Conservation (phyloP, 2,113 vertebrate species). For the Rhabdomys dilectus region DNA sequence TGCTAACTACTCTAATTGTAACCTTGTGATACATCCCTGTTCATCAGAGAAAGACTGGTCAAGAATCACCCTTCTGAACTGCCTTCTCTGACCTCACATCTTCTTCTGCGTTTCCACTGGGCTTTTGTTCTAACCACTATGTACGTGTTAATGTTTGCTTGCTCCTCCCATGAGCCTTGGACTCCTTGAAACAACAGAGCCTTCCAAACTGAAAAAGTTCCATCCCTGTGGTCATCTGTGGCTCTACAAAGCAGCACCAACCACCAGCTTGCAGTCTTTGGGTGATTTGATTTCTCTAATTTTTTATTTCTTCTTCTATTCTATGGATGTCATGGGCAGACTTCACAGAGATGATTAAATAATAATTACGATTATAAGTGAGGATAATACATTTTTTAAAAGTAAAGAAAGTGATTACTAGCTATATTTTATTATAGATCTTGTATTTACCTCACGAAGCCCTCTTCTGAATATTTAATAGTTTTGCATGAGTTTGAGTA, state of each 20-base stretch:
- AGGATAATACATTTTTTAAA: background rate
- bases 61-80: background rate
- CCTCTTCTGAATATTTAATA: background rate
- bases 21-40: background rate
- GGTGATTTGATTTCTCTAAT: background rate
- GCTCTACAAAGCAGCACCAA: background rate
- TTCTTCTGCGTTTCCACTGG: background rate
- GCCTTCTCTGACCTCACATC: background rate
- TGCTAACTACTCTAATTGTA: background rate
- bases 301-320: constrained; percentile 26
- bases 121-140: background rate
- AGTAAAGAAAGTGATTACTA: background rate
- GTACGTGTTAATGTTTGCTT: background rate
- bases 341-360: background rate
- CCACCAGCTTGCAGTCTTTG: background rate
- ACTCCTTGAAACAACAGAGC: background rate
- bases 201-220: no score
- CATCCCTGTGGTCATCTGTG: background rate
- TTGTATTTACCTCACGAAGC: background rate
- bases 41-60: background rate
- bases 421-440: constrained; percentile 20
- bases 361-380: background rate
- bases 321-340: background rate
- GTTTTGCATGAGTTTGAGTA: background rate
- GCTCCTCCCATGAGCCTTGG: background rate